These are phyloP conservation scores for Corythucha ciliata DNA, from an alignment of 2,888 invertebrate species.

Conservation along the genomic window DNA sequence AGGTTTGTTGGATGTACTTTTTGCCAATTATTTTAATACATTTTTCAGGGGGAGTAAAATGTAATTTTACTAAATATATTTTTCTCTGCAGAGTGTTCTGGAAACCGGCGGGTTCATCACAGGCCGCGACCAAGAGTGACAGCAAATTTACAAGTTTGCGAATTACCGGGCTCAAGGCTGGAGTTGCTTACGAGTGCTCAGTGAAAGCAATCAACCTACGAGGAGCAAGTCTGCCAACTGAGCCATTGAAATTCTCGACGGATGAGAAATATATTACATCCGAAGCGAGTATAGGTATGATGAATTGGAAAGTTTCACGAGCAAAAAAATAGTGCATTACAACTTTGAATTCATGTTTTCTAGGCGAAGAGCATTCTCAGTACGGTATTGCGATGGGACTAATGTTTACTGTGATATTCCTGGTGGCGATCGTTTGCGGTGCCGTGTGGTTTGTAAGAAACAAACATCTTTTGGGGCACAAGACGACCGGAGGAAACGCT, in stretches of 20 bases:
- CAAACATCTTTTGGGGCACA: conserved; percentile 53
- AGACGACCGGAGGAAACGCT: conserved; percentile 65
- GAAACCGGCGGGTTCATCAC: conserved; percentile 53
- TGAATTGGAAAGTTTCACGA: not conserved
- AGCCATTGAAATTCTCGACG: conserved; percentile 63
- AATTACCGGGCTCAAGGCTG: conserved; percentile 61
- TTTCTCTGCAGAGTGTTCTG: conserved; percentile 61
- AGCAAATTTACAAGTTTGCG: conserved; percentile 61
- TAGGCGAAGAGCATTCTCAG: conserved; percentile 45
- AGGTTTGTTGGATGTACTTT: conserved; percentile 38
- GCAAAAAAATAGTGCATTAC: not conserved
- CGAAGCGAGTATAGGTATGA: conserved; percentile 46
- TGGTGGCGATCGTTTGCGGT: conserved; percentile 52
- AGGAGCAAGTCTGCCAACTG: conserved; percentile 67
- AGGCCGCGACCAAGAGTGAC: conserved; percentile 57
- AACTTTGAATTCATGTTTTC: conserved; percentile 11
- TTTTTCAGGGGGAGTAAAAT: no score
- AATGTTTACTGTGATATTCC: conserved; percentile 52
- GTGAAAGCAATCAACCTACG: conserved; percentile 71
- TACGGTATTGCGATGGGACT: conserved; percentile 56
- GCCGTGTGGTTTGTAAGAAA: conserved; percentile 55
- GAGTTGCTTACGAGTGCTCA: conserved; percentile 66
- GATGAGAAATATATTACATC: conserved; percentile 64
- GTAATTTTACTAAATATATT: no score
- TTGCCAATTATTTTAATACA: not conserved